Evolutionary conservation across 2,113 vertebrate species (phyloP), one percentile per base, ranked within the genome.

Genomic region (Paratilapia polleni): DNA sequence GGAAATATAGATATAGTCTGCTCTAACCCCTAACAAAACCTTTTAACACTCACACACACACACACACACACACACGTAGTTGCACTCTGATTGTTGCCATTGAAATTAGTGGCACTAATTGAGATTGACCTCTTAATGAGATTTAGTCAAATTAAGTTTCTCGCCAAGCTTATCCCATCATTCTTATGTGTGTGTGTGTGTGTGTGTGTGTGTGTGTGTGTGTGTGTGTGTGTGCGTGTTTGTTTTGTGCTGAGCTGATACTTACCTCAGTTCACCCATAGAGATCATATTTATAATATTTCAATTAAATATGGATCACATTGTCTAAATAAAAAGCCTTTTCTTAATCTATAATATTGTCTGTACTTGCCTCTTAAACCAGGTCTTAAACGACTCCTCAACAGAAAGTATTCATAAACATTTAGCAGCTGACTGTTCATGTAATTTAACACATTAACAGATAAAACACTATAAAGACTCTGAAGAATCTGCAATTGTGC

Each of bases 11-110:
- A 76, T 70, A 38, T 31, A 70, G 60, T 66, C 63, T 76, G 74
- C 68, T 76, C 76, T 91, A 86, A 90, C 83, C 59, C 43, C 63
- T 87, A 93, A 91, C 76, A 86, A 57, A 28, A 74, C 43, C 52
- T 62, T 77, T 77, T 77, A 83, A 88, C 43, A 60, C 28, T 78
- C 28, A 64, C n/a, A 66, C 79, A 78, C 56, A 74, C 49, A 83
- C 15, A 61, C 60, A 78, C 57, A 63, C 47, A 60, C 4, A 49
- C 12, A 64, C 75, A 77, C 19, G 38, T 28, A 54, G 31, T 22
- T 61, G 15, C 47, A 68, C 15, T 68, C 64, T 68, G 17, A 28
- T 73, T 54, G 26, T 54, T 73, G 4, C 68, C 26, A 14, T 54
- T 26, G 26, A 52, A 73, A 73, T 52, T 19, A 54, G 47, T 26